Conservation (phyloP, 2,113 vertebrate species). For the Campylomormyrus numenius region DNA sequence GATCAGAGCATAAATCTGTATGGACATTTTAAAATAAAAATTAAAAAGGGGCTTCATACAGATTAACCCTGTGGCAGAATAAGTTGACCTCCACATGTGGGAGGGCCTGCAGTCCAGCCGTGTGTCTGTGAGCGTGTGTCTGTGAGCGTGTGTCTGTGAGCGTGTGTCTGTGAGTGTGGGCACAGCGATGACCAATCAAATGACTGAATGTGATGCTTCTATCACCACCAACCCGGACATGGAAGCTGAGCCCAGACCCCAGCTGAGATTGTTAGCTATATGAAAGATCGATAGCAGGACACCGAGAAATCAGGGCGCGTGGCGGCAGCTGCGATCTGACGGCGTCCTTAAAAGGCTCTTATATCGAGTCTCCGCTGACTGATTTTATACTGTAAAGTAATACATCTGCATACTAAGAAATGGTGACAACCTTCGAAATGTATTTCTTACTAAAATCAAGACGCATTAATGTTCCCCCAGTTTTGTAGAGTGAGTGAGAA, state of each 20-base stretch:
- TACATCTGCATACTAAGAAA: neutral
- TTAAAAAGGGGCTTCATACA: neutral
- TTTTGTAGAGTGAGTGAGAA: neutral
- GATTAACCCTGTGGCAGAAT: neutral
- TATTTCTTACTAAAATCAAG: neutral
- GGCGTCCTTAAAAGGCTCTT: neutral
- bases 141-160: neutral
- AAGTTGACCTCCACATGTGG: neutral
- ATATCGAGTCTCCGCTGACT: neutral
- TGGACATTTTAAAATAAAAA: neutral
- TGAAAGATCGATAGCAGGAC: slow-evolving; percentile 54
- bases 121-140: neutral
- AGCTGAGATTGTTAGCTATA: slow-evolving; percentile 39
- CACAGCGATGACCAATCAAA: too few relatives aligned
- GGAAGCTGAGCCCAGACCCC: slow-evolving; percentile 50
- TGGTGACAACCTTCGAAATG: neutral
- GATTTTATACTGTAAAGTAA: neutral
- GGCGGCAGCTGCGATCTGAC: neutral
- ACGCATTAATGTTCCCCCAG: neutral
- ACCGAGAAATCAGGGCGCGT: neutral
- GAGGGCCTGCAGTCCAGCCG: neutral
- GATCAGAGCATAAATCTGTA: neutral
- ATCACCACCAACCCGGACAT: slow-evolving; percentile 24
- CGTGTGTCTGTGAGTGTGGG: too few relatives aligned
- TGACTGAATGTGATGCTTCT: too few relatives aligned